These are phyloP conservation scores for Holcopasites calliopsidis DNA, from an alignment of 1,140 invertebrate species.

Conservation along the genomic window DNA sequence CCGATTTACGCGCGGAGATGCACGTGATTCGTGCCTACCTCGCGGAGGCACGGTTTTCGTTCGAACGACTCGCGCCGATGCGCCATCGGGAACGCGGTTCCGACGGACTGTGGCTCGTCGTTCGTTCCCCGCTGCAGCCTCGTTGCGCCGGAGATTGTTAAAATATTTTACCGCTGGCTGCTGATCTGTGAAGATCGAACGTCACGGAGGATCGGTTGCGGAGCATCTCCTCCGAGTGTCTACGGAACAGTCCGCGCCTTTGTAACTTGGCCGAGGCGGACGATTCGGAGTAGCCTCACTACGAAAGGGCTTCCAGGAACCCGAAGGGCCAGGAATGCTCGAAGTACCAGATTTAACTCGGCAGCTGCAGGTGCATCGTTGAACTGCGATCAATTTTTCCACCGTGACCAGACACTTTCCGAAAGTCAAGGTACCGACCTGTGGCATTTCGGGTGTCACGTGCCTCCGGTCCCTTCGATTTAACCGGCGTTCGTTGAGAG, in stretches of 20 bases:
- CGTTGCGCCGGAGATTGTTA: too few relatives aligned
- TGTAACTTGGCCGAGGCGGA: not conserved
- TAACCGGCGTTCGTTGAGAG: not conserved
- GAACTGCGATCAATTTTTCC: too few relatives aligned
- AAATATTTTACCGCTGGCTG: not conserved
- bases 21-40: slow-evolving; percentile 17
- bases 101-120: too few relatives aligned
- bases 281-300: not conserved
- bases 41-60: too few relatives aligned
- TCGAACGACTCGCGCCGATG: not conserved
- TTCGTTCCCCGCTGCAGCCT: too few relatives aligned
- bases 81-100: not conserved
- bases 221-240: too few relatives aligned
- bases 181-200: not conserved
- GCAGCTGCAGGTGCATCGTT: not conserved
- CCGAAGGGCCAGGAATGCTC: not conserved
- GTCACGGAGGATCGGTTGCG: too few relatives aligned
- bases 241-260: not conserved
- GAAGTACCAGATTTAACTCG: not conserved
- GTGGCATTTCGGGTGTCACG: not conserved
- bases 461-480: not conserved
- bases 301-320: not conserved
- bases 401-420: too few relatives aligned
- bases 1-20: not conserved
- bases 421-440: too few relatives aligned